Percentiles rank a stretch among this genome's conserved stretches.
Conservation (phyloP, 2,797 vertebrate species). For the Anabas testudineus region DNA sequence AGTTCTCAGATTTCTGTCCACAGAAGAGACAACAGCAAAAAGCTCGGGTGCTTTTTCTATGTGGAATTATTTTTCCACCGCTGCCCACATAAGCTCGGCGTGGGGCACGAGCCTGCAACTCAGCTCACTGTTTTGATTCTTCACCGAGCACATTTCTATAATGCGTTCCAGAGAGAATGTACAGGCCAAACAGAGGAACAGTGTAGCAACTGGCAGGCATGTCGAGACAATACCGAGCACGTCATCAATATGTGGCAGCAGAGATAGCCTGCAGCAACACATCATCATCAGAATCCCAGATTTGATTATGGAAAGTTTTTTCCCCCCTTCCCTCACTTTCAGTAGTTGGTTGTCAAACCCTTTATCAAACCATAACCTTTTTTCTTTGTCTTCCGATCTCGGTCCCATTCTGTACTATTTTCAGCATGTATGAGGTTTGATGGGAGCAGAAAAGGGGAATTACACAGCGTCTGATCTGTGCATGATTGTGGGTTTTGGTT, state of each 20-base stretch:
- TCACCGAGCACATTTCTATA: constrained; percentile 55
- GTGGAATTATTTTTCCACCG: constrained; percentile 72
- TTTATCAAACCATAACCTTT: constrained; percentile 24
- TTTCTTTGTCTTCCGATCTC: constrained; percentile 34
- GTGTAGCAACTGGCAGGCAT: constrained; percentile 73
- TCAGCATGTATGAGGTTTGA: constrained; percentile 58
- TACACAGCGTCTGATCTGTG: constrained; percentile 69
- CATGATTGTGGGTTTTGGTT: constrained; percentile 71
- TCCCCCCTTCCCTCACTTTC: constrained; percentile 1
- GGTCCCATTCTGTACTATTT: constrained; percentile 56
- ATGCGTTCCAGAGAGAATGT: constrained; percentile 66
- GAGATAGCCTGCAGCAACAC: constrained; percentile 62
- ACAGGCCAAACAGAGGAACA: constrained; percentile 51
- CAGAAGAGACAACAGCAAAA: constrained; percentile 68
- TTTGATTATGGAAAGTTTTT: constrained; percentile 63
- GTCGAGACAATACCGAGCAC: constrained; percentile 71
- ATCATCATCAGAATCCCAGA: constrained; percentile 58
- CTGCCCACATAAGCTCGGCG: constrained; percentile 70
- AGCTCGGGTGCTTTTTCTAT: constrained; percentile 40
- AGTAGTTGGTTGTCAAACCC: constrained; percentile 39
- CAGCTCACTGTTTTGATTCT: constrained; percentile 72
- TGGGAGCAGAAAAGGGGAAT: constrained; percentile 68
- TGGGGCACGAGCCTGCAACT: constrained; percentile 61
- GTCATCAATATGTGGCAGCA: constrained; percentile 58
- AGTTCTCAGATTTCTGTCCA: constrained; percentile 78